Conservation (phyloP, 2,113 vertebrate genomes). For the Carassius auratus region DNA sequence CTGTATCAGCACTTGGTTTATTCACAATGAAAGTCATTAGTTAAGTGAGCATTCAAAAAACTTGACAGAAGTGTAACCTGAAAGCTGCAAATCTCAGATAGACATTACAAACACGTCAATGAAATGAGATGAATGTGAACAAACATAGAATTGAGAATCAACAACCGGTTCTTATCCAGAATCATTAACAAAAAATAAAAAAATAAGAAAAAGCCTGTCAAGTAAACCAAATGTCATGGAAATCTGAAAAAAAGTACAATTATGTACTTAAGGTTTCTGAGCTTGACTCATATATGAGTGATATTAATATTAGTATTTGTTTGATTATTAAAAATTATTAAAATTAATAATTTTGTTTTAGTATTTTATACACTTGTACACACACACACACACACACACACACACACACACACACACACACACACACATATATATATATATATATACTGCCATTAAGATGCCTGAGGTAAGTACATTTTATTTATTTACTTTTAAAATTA, state of each 20-base stretch:
- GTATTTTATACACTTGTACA: too few species aligned
- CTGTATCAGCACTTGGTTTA: neutral
- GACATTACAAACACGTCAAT: neutral
- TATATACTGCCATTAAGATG: too few species aligned
- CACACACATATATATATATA: too few species aligned
- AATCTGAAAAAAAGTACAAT: neutral
- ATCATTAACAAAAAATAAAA: neutral
- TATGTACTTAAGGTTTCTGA: neutral
- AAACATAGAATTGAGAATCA: neutral
- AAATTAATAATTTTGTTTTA: too few species aligned
- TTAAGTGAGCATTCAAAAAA: neutral
- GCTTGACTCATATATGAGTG: neutral
- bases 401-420: too few species aligned
- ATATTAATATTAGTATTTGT: too few species aligned
- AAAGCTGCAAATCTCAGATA: neutral
- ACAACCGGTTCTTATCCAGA: neutral
- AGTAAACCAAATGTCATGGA: neutral
- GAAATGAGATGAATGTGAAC: neutral
- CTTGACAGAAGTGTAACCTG: neutral
- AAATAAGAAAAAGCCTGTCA: neutral
- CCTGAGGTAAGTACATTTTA: too few species aligned
- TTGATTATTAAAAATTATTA: too few species aligned
- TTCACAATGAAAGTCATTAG: neutral
- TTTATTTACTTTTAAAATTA: too few species aligned
- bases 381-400: too few species aligned